phyloP scores from a whole-genome alignment of 1,140 invertebrate species.

The Eubasilissa regina region DNA sequence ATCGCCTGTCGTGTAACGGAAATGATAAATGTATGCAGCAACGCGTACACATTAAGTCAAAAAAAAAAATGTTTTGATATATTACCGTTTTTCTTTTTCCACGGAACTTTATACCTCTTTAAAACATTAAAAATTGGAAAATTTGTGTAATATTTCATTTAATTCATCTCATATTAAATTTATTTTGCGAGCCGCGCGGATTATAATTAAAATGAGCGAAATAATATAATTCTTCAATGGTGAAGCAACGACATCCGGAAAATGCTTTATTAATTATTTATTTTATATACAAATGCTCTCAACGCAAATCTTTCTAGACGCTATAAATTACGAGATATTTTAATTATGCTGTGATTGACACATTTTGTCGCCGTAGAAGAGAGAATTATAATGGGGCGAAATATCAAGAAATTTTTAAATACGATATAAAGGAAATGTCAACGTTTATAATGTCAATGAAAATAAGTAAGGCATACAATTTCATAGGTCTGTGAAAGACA shows the following conservation, averaged over 20 bases:
- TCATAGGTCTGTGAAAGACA: constrained; percentile 17
- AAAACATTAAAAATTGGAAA: too few species aligned
- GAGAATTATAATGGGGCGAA: not conserved
- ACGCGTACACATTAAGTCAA: constrained; percentile 2
- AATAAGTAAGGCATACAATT: not conserved
- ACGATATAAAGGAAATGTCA: constrained; percentile 1
- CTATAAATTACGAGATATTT: constrained; percentile 14
- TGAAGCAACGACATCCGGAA: too few species aligned
- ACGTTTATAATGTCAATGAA: constrained; percentile 23
- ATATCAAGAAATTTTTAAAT: constrained; percentile 21
- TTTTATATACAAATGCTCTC: not conserved
- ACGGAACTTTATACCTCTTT: too few species aligned
- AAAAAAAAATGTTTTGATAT: not conserved
- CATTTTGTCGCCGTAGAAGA: constrained; percentile 32
- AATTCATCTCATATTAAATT: too few species aligned
- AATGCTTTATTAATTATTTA: not conserved
- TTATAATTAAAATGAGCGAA: too few species aligned
- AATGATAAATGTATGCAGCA: constrained; percentile 29
- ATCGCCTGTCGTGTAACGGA: constrained; percentile 12
- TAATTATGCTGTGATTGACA: constrained; percentile 31
- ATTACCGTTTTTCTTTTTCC: not conserved
- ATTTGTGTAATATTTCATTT: too few species aligned
- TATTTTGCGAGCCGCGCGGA: too few species aligned
- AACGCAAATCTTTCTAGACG: not conserved
- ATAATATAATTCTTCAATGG: too few species aligned